Base-by-base conservation (phyloP, 2,888 invertebrate species). In the Spodoptera littoralis region DNA sequence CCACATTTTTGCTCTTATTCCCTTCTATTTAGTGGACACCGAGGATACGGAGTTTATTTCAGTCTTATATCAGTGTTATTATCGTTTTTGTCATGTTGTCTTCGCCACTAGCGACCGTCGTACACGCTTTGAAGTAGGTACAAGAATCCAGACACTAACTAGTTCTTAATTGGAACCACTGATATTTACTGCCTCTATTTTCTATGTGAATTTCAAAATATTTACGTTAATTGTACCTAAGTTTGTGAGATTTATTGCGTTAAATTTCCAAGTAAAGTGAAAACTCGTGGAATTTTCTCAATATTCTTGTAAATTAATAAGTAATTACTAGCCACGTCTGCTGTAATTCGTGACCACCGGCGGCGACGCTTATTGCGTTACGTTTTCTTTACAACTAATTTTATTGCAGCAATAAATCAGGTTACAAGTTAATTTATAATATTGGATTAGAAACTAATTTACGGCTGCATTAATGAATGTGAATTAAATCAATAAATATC, bases 1-100 rank as follows among this genome's bases (percentile, higher is more conserved):
- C 56, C 65, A 80, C 67, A 66, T 76, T 61, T 77, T 79, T 72
- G 60, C 62, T 70, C 60, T 74, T 72, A 75, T 76, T 70, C 52
- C 63, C 49, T 75, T 68, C 60, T 75, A 72, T 74, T 74, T 71
- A 70, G 70, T 67, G 64, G 48, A 36, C 49, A 65, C 61, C 42
- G 63, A 56, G 52, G 59, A 64, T 72, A 64, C 62, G 75, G 61
- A 63, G 72, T 60, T 68, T 65, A 70, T 77, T 77, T 73, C 68
- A 70, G 65, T 65, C 67, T 68, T 75, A 73, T 65, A 70, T 73
- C 56, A 57, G 51, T 54, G 71, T 70, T 73, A 75, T 65, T 61
- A 59, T 69, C 56, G 62, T 74, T 74, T 72, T 73, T 52, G 68
- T 63, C 48, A 11, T 70, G 60, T 75, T 61, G 54, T 65, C 60